Conservation (phyloP, 2,888 invertebrate species). For the Morinoia aosen region DNA sequence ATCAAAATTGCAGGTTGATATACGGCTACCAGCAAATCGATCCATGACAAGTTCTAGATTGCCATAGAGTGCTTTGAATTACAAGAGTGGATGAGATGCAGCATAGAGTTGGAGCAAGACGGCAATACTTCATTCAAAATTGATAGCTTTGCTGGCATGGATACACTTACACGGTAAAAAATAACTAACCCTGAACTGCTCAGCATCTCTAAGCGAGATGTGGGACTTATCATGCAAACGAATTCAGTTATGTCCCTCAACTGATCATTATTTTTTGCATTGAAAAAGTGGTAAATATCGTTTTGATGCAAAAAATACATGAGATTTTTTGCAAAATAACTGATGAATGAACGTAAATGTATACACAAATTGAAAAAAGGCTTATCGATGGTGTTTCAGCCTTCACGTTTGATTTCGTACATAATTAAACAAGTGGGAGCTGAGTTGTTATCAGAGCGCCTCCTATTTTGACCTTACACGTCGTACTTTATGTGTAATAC, state of each 20-base stretch:
- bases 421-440: too few species aligned
- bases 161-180: neutral
- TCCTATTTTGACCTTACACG: too few species aligned
- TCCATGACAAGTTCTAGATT: slow-evolving; percentile 19
- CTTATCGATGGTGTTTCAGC: too few species aligned
- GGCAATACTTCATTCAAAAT: neutral
- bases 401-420: too few species aligned
- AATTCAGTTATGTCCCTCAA: neutral
- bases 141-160: slow-evolving; percentile 1
- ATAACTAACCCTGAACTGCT: neutral
- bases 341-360: neutral
- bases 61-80: neutral
- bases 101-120: neutral
- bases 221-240: neutral
- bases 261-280: neutral
- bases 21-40: neutral
- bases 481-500: too few species aligned
- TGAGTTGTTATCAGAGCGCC: too few species aligned
- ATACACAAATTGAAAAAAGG: neutral
- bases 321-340: neutral
- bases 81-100: neutral
- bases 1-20: neutral
- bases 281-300: neutral
- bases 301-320: neutral
- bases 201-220: neutral